phyloP scores from a whole-genome alignment of 1,140 invertebrate species.

The Ceratina japonica region DNA sequence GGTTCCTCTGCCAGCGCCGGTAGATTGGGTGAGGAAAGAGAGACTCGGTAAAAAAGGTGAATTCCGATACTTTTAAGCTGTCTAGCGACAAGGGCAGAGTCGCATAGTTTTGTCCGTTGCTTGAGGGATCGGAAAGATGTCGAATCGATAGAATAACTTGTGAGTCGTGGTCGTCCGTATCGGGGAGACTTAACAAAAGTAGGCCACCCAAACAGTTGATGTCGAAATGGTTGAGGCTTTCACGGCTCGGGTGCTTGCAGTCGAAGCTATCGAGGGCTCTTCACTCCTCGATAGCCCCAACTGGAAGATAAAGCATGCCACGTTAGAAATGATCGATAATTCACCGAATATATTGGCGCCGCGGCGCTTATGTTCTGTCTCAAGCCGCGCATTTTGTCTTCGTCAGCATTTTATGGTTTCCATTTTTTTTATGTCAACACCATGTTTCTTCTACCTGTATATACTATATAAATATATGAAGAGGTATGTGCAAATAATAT shows the following conservation, averaged over 20 bases:
- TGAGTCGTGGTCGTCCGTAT: background rate
- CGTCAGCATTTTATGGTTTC: slow-evolving; percentile 16
- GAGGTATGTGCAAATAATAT: slow-evolving; percentile 43
- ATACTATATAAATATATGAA: slow-evolving; percentile 54
- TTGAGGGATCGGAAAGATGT: slow-evolving; percentile 7
- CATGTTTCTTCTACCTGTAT: slow-evolving; percentile 31
- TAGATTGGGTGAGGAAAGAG: slow-evolving; percentile 92
- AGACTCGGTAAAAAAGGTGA: slow-evolving; percentile 96
- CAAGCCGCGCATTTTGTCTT: background rate
- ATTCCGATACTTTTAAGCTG: slow-evolving; percentile 93
- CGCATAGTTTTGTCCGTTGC: slow-evolving; percentile 19
- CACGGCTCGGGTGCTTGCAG: background rate
- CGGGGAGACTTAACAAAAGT: background rate
- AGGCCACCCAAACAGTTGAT: background rate
- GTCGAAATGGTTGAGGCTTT: slow-evolving; percentile 1
- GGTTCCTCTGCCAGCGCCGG: slow-evolving; percentile 81
- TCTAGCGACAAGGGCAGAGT: slow-evolving; percentile 10
- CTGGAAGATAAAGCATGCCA: background rate
- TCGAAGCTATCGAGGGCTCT: background rate
- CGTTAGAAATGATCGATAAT: background rate
- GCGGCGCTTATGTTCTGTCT: slow-evolving; percentile 4
- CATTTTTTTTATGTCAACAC: slow-evolving; percentile 7
- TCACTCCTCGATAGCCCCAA: background rate
- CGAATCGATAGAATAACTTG: slow-evolving; percentile 5
- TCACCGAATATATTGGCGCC: slow-evolving; percentile 7